Evolutionary conservation across 2,797 vertebrate genomes (phyloP), one percentile per base, ranked within the genome.

Genomic region (Lithobates pipiens): DNA sequence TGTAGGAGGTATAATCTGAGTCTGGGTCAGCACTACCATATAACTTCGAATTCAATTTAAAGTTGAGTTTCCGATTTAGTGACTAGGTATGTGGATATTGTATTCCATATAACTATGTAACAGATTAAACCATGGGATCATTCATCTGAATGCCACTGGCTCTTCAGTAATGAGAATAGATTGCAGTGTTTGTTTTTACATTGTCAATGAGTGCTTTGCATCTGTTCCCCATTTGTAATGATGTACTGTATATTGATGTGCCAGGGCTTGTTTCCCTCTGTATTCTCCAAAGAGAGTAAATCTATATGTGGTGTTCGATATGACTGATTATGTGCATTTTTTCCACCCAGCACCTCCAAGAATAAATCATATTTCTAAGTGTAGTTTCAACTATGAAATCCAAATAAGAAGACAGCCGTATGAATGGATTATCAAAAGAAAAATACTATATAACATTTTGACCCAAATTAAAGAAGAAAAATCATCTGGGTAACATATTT

Each of bases 161-260:
- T 70, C 44, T 36, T 36, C 29, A 54, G 23, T 36, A 71, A 80
- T 80, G 21, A 69, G 50, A 80, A 39, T 29, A 32, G 77, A 80
- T 80, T 68, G 65, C 77, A 50, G 42, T 80, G 77, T 70, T 69
- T 79, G 65, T 69, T 80, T 50, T 80, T 69, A 46, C 44, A 50
- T 69, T 23, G 23, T 65, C n/a, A 69, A 80, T 80, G 27, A 46
- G 11, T 7, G 63, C 44, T 46, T 6, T 32, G 21, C 77, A 79
- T 79, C 36, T 79, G 77, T 79, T 80, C 65, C 63, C 25, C 9
- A 69, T 80, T 80, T 70, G 21, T 80, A 23, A 21, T 69, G 77
- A 69, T 80, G 42, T 18, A 18, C 50, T 54, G 50, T 78, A n/a
- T 65, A 67, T 27, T 39, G 13, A 36, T 67, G 21, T 69, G 65